A percentile compares a stretch with the other conserved stretches of the same genome.
Conservation (phyloP, 2,113 vertebrate species). For the Bujurquina vittata region DNA sequence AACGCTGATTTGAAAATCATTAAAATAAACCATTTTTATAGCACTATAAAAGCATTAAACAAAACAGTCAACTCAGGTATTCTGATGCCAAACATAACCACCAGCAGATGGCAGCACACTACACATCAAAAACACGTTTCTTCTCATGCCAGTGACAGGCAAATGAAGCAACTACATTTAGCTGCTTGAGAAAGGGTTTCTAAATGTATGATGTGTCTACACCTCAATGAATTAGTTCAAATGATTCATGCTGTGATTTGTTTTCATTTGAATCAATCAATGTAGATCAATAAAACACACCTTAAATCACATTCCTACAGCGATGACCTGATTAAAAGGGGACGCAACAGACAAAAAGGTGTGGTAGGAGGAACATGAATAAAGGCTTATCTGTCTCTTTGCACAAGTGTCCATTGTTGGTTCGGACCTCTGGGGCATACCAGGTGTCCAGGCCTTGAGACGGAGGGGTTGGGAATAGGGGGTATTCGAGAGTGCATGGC, state of each 20-base stretch:
- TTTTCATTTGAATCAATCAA: not conserved
- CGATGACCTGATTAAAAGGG: constrained; percentile 22
- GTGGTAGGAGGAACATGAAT: constrained; percentile 49
- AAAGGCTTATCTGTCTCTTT: constrained; percentile 70
- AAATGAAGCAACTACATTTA: not conserved
- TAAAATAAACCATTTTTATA: not conserved
- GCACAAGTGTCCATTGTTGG: constrained; percentile 75
- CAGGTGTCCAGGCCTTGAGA: constrained; percentile 73
- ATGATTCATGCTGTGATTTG: not conserved
- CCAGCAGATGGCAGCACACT: constrained; percentile 77
- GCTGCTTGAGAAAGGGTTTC: not conserved
- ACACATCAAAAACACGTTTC: constrained; percentile 34
- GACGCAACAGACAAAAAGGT: constrained; percentile 32
- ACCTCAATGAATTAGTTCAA: not conserved
- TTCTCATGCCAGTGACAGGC: not conserved
- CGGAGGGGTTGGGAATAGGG: constrained; percentile 40
- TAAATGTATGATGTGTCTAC: not conserved
- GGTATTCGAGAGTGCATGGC: constrained; percentile 36
- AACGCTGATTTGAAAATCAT: not conserved
- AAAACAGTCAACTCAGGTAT: not conserved
- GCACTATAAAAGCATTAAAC: not conserved
- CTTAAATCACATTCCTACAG: constrained; percentile 6
- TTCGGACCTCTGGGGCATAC: constrained; percentile 66
- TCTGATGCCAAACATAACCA: not conserved
- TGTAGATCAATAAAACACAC: constrained; percentile 13